These are phyloP conservation scores for Agrochola lychnidis DNA, from an alignment of 2,888 invertebrate genomes.

Conservation along the genomic window DNA sequence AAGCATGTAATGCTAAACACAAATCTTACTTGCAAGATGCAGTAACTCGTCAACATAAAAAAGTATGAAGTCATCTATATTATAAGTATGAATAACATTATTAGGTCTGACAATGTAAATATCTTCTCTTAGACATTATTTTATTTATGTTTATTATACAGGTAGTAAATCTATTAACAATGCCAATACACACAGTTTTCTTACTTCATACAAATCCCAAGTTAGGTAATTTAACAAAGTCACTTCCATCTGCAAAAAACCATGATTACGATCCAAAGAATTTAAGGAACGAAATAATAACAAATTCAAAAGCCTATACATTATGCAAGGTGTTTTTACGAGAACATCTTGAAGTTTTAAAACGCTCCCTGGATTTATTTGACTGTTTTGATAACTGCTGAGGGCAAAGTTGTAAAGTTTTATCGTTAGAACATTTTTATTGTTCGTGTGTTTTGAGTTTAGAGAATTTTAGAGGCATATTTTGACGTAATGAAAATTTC, in stretches of 20 bases:
- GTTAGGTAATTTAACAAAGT: neutral
- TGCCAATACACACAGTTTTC: neutral
- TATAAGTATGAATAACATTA: neutral
- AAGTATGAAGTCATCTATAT: neutral
- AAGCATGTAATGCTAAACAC: neutral
- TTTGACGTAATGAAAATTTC: conserved; percentile 41
- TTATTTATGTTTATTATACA: neutral
- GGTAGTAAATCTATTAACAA: neutral
- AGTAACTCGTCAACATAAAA: no score
- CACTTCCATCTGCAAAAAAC: neutral
- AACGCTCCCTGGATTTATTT: conserved; percentile 77
- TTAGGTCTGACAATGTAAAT: neutral
- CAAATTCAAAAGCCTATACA: conserved; percentile 72
- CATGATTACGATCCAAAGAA: conserved; percentile 48
- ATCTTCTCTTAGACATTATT: neutral
- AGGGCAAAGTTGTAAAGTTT: conserved; percentile 65
- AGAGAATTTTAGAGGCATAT: conserved; percentile 11
- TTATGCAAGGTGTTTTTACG: conserved; percentile 79
- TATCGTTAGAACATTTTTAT: conserved; percentile 66
- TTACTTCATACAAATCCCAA: neutral
- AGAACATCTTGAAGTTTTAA: conserved; percentile 76
- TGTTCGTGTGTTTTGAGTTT: conserved; percentile 50
- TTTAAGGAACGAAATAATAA: conserved; percentile 67
- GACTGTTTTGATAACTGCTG: conserved; percentile 77
- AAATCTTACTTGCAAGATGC: neutral